Percentiles rank a stretch among this genome's conserved stretches.
phyloP scores from a whole-genome alignment of 2,888 invertebrate genomes.

The Herminia tarsipennalis region DNA sequence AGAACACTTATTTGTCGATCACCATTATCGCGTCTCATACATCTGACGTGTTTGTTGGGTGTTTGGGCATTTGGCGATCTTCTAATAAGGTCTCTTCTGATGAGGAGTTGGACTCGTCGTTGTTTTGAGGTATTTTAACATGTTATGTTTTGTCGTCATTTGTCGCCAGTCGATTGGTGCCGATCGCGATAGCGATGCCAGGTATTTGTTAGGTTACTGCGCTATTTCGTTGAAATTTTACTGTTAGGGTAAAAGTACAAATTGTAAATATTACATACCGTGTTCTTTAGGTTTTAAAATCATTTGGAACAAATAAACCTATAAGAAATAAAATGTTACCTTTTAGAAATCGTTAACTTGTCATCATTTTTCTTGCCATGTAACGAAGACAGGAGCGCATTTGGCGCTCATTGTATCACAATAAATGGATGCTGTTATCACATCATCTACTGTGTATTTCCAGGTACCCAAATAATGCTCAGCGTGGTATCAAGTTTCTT shows the following conservation, averaged over 20 bases:
- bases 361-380: slow-evolving; percentile 47
- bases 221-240: slow-evolving; percentile 29
- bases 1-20: slow-evolving; percentile 56
- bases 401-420: slow-evolving; percentile 58
- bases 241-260: slow-evolving; percentile 21
- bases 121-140: slow-evolving; percentile 76
- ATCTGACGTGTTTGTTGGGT: slow-evolving; percentile 31
- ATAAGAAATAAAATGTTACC: slow-evolving; percentile 20
- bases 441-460: slow-evolving; percentile 78
- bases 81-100: slow-evolving; percentile 52
- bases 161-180: slow-evolving; percentile 58
- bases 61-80: slow-evolving; percentile 49
- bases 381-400: slow-evolving; percentile 58
- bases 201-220: slow-evolving; percentile 78
- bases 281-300: slow-evolving; percentile 31
- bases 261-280: slow-evolving; percentile 27
- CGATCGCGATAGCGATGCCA: slow-evolving; percentile 62
- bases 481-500: slow-evolving; percentile 66
- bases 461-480: slow-evolving; percentile 75
- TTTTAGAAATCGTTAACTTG: slow-evolving; percentile 42
- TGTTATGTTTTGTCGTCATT: slow-evolving; percentile 68
- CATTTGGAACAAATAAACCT: slow-evolving; percentile 6
- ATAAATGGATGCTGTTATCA: slow-evolving; percentile 68
- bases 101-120: slow-evolving; percentile 66
- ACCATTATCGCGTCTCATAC: slow-evolving; percentile 33